Conservation (phyloP, 2,888 invertebrate genomes). For the Charanyca ferruginea region DNA sequence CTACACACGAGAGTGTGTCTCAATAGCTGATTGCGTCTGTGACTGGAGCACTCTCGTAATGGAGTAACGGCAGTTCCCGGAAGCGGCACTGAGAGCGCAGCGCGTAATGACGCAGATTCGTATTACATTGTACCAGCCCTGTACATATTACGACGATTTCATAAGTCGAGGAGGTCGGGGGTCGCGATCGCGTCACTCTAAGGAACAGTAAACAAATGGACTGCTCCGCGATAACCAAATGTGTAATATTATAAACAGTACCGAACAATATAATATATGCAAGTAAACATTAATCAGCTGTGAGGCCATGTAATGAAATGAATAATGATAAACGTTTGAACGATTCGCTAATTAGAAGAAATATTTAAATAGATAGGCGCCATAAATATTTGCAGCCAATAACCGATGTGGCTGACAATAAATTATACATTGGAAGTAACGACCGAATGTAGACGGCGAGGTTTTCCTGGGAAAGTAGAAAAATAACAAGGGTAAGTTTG, state of each 20-base stretch:
- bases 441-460: slow-evolving; percentile 45
- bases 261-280: slow-evolving; percentile 12
- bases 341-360: slow-evolving; percentile 37
- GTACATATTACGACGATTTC: slow-evolving; percentile 62
- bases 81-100: slow-evolving; percentile 23
- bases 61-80: slow-evolving; percentile 31
- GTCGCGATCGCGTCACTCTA: slow-evolving; percentile 65
- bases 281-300: slow-evolving; percentile 59
- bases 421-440: slow-evolving; percentile 46
- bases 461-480: slow-evolving; percentile 65
- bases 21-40: slow-evolving; percentile 53
- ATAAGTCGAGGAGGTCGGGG: slow-evolving; percentile 71
- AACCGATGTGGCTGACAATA: slow-evolving; percentile 30
- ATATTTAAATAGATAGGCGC: slow-evolving; percentile 19
- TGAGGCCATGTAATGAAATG: slow-evolving; percentile 42
- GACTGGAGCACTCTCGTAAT: slow-evolving; percentile 43
- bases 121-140: slow-evolving; percentile 65
- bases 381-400: slow-evolving; percentile 25
- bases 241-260: slow-evolving; percentile 48
- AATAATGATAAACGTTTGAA: slow-evolving; percentile 29
- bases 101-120: slow-evolving; percentile 41
- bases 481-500: slow-evolving; percentile 71
- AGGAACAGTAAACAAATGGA: slow-evolving; percentile 66
- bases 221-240: slow-evolving; percentile 62
- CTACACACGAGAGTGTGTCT: slow-evolving; percentile 45